Evolutionary conservation across 2,888 invertebrate species (phyloP), one percentile per base, ranked within the genome.

Genomic region (Agonopterix subpropinquella): DNA sequence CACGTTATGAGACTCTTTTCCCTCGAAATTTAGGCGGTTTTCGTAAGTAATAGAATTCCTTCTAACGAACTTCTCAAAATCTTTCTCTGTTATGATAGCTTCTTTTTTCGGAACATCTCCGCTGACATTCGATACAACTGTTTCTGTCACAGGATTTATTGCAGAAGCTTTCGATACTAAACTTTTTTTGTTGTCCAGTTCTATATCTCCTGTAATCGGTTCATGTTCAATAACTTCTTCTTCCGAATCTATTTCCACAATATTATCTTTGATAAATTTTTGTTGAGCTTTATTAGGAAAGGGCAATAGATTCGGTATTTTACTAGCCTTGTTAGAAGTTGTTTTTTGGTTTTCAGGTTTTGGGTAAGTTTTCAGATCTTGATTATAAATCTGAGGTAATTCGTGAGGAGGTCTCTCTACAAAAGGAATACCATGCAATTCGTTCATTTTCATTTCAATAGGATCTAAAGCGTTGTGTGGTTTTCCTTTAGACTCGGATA

Each of bases 371-470:
- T 73, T 78, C 11, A 52, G 41, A 11, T 71, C 73, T 35, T 63
- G 28, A 48, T 66, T 68, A 37, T 57, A 57, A 36, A 70, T 61
- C 52, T 72, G 64, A 9, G 80, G 77, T 42, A 78, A 57, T 60
- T 84, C 80, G 57, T 82, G 78, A 2, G 71, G 62, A 18, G 83
- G 80, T 56, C 80, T 67, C 59, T 84, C 84, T 10, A 80, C 73
- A 51, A 79, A 80, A 36, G 81, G 80, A 39, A 85, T 82, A 11
- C 88, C 88, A 53, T 88, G 88, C 48, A 87, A 62, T 59, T 87
- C 87, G 52, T 86, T 87, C 87, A 88, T 87, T 65, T 86, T 80
- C 71, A 75, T 81, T 72, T 88, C 87, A 50, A 88, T 83, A 43
- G 77, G 82, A 54, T 87, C 84, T 43, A 84, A 60, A 4, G 69